Evolutionary conservation across 2,888 invertebrate genomes (phyloP).

Genomic region (Platycnemis pennipes): DNA sequence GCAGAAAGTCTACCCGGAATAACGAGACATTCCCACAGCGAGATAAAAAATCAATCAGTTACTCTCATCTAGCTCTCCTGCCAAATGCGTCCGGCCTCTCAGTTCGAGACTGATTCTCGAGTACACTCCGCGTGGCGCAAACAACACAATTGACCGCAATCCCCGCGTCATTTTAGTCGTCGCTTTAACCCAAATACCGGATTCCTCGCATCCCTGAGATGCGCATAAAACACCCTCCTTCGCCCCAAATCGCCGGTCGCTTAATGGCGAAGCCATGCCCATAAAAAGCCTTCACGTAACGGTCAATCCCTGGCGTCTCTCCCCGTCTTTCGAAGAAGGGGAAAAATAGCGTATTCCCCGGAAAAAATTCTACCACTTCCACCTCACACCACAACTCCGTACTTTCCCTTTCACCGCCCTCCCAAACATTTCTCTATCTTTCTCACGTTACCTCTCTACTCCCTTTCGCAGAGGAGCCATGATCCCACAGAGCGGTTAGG

Average conservation of each 20-base stretch:
- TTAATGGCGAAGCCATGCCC: conserved; percentile 1
- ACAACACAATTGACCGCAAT: conserved; percentile 39
- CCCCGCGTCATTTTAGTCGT: background rate
- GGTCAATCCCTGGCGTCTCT: background rate
- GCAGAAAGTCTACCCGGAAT: too few species aligned
- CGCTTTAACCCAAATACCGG: conserved; percentile 30
- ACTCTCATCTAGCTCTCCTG: background rate
- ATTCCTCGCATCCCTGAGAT: conserved; percentile 32
- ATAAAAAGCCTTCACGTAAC: background rate
- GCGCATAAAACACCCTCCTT: conserved; percentile 5
- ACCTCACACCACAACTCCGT: background rate
- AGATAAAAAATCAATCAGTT: too few species aligned
- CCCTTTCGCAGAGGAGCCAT: too few species aligned
- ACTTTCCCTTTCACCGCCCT: background rate
- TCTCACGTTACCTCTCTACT: background rate
- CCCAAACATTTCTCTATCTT: background rate
- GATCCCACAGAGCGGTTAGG: background rate
- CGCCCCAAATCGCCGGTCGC: background rate
- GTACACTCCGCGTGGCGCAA: background rate
- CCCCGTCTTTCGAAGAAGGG: background rate
- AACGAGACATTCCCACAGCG: too few species aligned
- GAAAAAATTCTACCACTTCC: background rate
- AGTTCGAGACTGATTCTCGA: background rate
- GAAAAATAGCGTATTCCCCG: background rate
- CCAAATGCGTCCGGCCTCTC: background rate